phyloP scores from a whole-genome alignment of 2,888 invertebrate genomes.

The Pterostichus madidus region DNA sequence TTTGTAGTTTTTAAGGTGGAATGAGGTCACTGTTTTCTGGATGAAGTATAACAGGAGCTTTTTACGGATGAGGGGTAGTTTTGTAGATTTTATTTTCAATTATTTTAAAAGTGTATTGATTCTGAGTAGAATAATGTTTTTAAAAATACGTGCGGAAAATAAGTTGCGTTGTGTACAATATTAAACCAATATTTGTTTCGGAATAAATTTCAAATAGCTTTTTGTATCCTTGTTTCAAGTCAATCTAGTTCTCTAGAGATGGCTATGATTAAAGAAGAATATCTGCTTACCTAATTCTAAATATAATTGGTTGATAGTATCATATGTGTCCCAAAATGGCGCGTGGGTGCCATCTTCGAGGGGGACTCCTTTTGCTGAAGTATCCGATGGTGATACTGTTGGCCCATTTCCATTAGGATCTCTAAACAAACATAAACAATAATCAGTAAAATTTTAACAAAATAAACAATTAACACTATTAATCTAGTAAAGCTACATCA shows the following conservation, averaged over 20 bases:
- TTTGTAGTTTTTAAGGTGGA: constrained; percentile 32
- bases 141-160: constrained; percentile 21
- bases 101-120: constrained; percentile 45
- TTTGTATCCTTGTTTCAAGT: neutral
- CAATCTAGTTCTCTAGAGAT: too few species aligned
- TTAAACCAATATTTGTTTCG: constrained; percentile 35
- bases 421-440: constrained; percentile 75
- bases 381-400: constrained; percentile 73
- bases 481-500: too few species aligned
- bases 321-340: constrained; percentile 94
- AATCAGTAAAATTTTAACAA: too few species aligned
- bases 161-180: neutral
- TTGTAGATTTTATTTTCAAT: constrained; percentile 40
- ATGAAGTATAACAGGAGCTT: constrained; percentile 29
- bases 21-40: constrained; percentile 48
- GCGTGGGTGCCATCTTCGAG: constrained; percentile 76
- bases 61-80: constrained; percentile 5
- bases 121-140: constrained; percentile 12
- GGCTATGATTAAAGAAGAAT: too few species aligned
- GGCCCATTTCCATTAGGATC: constrained; percentile 83
- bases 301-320: constrained; percentile 93
- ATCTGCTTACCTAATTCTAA: constrained; percentile 85
- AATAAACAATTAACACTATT: too few species aligned
- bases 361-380: constrained; percentile 70
- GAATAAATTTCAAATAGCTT: constrained; percentile 6